Percentiles rank a stretch among this genome's conserved stretches.
phyloP scores from a whole-genome alignment of 2,888 invertebrate genomes.

The Choreutis nemorana region DNA sequence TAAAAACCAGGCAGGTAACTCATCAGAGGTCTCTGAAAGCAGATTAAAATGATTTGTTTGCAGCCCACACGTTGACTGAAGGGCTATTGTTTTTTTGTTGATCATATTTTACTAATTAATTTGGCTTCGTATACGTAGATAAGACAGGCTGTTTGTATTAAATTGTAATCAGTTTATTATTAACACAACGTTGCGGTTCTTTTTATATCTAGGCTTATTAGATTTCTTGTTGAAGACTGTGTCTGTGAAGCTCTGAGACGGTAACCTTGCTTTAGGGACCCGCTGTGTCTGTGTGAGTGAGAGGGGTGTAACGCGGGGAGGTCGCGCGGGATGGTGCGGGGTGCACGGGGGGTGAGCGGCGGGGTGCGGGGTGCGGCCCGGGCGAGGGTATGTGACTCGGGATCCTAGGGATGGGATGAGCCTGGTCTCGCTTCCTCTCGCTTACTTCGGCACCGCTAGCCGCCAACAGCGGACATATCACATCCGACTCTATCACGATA shows the following conservation, averaged over 20 bases:
- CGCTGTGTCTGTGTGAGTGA: constrained; percentile 43
- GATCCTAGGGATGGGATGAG: constrained; percentile 66
- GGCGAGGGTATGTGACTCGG: constrained; percentile 61
- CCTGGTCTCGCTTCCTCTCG: constrained; percentile 61
- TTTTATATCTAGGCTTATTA: background rate
- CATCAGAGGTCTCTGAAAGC: constrained; percentile 21
- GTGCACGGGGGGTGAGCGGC: constrained; percentile 30
- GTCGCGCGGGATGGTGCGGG: constrained; percentile 33
- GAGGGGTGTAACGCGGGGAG: constrained; percentile 51
- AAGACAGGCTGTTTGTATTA: too few species aligned
- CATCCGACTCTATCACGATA: constrained; percentile 4
- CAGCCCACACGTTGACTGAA: constrained; percentile 38
- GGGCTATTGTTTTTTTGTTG: constrained; percentile 43
- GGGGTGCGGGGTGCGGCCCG: constrained; percentile 44
- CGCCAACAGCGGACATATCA: constrained; percentile 49
- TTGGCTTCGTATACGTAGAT: too few species aligned
- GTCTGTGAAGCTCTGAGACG: constrained; percentile 33
- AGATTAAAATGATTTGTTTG: constrained; percentile 42
- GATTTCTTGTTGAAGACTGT: too few species aligned
- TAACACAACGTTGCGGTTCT: too few species aligned
- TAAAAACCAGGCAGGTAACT: constrained; percentile 16
- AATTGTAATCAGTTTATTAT: too few species aligned
- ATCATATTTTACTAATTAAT: too few species aligned
- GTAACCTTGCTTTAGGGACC: constrained; percentile 41
- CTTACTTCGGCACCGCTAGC: constrained; percentile 57